Percentiles rank a stretch among this genome's conserved stretches.
phyloP scores from a whole-genome alignment of 2,797 vertebrate genomes.

The Neosalanx taihuensis region DNA sequence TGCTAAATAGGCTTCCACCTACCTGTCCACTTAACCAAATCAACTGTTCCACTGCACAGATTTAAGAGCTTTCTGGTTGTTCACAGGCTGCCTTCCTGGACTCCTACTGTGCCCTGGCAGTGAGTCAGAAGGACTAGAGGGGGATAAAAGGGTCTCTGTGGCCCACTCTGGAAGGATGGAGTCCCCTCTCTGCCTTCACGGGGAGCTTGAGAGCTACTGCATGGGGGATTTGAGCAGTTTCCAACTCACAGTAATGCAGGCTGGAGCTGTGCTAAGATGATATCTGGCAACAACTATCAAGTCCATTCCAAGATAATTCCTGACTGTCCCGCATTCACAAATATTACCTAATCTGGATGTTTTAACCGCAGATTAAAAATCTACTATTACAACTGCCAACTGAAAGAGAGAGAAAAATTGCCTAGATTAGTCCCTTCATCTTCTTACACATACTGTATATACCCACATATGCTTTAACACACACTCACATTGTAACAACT shows the following conservation, averaged over 20 bases:
- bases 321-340: neutral
- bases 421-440: neutral
- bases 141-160: constrained; percentile 44
- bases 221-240: constrained; percentile 29
- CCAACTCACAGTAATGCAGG: constrained; percentile 22
- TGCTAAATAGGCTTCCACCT: neutral
- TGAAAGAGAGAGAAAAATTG: too few species aligned
- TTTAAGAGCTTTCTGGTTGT: constrained; percentile 13
- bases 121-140: constrained; percentile 9
- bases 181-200: constrained; percentile 28
- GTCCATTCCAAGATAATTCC: neutral
- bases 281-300: constrained; percentile 43
- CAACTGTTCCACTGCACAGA: neutral
- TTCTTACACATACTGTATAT: neutral
- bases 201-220: constrained; percentile 19
- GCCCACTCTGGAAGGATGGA: constrained; percentile 28
- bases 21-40: neutral
- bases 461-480: neutral
- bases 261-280: constrained; percentile 28
- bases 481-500: neutral
- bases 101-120: constrained; percentile 10
- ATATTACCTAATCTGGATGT: neutral
- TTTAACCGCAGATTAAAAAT: too few species aligned
- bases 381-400: too few species aligned
- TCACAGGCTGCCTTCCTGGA: constrained; percentile 22